These are phyloP conservation scores for Engystomops pustulosus DNA, from an alignment of 2,113 vertebrate species.

Conservation along the genomic window DNA sequence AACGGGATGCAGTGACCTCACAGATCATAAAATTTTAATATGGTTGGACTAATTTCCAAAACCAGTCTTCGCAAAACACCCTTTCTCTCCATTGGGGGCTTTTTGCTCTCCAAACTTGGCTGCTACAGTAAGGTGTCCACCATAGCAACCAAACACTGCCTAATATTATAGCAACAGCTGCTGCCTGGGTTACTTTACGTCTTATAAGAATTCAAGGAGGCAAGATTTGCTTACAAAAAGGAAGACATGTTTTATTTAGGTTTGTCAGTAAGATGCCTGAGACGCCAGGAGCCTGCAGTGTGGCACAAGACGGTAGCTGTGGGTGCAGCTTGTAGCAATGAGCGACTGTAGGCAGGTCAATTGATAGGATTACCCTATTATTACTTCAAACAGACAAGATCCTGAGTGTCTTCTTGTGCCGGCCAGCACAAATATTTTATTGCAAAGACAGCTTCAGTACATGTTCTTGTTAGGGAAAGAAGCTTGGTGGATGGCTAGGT, in stretches of 20 bases:
- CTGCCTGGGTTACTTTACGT: neutral
- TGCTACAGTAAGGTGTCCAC: neutral
- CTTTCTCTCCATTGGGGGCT: conserved; percentile 15
- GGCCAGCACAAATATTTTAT: conserved; percentile 38
- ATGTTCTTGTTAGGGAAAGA: neutral
- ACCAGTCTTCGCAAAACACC: neutral
- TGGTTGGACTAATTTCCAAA: conserved; percentile 28
- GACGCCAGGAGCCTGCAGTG: conserved; percentile 30
- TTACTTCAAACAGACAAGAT: conserved; percentile 6
- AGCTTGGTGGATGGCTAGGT: neutral
- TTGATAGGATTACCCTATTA: neutral
- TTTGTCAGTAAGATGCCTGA: conserved; percentile 44
- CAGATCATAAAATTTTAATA: conserved; percentile 47
- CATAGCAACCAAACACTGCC: conserved; percentile 30
- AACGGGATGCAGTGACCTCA: conserved; percentile 21
- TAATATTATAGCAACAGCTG: conserved; percentile 2
- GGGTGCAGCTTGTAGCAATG: conserved; percentile 18
- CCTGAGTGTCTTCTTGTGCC: conserved; percentile 43
- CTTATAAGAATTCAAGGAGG: neutral
- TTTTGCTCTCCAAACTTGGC: conserved; percentile 5
- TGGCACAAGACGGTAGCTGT: conserved; percentile 30
- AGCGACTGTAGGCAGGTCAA: neutral
- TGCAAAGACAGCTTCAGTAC: conserved; percentile 29
- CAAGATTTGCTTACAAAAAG: conserved; percentile 44
- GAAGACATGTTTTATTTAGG: conserved; percentile 47